Percentiles rank a stretch among this genome's conserved stretches.
Conservation (phyloP, 2,113 vertebrate genomes). For the Centropus bengalensis region DNA sequence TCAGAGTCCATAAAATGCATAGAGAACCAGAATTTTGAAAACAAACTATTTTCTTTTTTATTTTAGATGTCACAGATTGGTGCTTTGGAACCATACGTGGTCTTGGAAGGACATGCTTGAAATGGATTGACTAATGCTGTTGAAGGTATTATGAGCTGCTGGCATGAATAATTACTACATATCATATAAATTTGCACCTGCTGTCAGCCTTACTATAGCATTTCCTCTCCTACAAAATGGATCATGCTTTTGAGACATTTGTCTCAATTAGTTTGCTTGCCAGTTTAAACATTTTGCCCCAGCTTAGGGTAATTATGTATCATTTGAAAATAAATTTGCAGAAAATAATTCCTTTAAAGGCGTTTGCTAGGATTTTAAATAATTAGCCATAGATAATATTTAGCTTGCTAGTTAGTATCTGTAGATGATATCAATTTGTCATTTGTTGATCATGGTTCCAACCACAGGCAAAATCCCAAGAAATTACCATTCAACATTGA, state of each 20-base stretch:
- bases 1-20: not conserved
- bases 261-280: not conserved
- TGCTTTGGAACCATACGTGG: not conserved
- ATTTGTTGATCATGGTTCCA: not conserved
- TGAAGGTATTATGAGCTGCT: not conserved
- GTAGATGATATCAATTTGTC: not conserved
- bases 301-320: not conserved
- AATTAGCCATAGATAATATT: not conserved
- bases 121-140: not conserved
- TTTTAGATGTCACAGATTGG: not conserved
- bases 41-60: not conserved
- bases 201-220: not conserved
- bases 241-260: not conserved
- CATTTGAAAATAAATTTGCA: slow-evolving; percentile 9
- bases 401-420: not conserved
- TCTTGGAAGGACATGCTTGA: not conserved
- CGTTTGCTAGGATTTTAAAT: not conserved
- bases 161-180: not conserved
- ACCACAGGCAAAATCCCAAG: not conserved
- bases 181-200: not conserved
- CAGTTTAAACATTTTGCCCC: not conserved
- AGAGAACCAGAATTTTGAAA: not conserved
- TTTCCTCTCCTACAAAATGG: not conserved
- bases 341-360: not conserved
- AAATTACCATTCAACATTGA: not conserved